phyloP scores from a whole-genome alignment of 2,113 vertebrate species.

The Naja naja region DNA sequence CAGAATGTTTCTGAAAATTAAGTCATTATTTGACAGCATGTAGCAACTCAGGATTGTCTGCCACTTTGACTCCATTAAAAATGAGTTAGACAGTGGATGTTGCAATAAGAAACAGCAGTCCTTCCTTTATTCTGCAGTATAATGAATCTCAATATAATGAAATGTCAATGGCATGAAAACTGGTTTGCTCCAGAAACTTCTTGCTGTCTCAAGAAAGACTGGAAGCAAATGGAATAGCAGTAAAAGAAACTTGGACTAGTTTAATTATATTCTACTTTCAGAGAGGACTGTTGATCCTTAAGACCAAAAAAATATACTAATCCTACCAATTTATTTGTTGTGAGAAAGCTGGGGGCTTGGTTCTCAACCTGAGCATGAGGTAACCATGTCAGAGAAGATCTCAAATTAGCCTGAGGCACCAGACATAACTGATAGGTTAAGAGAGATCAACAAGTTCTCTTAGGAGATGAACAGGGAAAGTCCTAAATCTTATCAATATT shows the following conservation, averaged over 20 bases:
- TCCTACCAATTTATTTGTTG: not conserved
- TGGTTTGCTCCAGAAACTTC: not conserved
- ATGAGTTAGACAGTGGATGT: not conserved
- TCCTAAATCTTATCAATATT: not conserved
- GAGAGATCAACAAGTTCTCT: not conserved
- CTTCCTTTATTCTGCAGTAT: not conserved
- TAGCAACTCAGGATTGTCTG: not conserved
- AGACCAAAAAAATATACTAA: not conserved
- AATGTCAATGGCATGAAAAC: not conserved
- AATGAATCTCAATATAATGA: not conserved
- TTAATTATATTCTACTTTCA: not conserved
- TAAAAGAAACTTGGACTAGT: not conserved
- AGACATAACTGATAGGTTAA: not conserved
- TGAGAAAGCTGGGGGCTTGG: not conserved
- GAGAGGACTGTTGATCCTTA: not conserved
- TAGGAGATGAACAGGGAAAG: not conserved
- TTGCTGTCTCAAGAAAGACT: not conserved
- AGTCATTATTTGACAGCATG: not conserved
- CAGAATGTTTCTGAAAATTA: not conserved
- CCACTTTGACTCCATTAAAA: not conserved
- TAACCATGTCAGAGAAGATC: not conserved
- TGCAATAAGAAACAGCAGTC: not conserved
- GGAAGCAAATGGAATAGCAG: not conserved
- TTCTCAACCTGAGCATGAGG: not conserved
- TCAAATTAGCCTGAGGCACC: not conserved